A percentile compares a stretch with the other conserved stretches of the same genome.
phyloP scores from a whole-genome alignment of 2,888 invertebrate species.

The Pinctada fucata region DNA sequence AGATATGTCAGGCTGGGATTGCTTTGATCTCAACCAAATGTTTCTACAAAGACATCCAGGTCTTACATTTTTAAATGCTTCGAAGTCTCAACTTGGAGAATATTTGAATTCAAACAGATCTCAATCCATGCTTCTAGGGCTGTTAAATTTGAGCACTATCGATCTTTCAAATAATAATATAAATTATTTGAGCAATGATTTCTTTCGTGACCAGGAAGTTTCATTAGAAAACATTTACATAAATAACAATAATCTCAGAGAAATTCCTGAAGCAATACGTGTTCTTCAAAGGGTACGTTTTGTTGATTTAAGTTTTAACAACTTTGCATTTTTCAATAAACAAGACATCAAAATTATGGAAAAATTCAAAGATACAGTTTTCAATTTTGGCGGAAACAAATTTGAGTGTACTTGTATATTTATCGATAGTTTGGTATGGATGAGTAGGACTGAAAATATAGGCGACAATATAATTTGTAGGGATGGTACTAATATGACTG shows the following conservation, averaged over 20 bases:
- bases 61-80: not conserved
- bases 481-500: not conserved
- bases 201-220: not conserved
- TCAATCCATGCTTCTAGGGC: not conserved
- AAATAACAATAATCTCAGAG: not conserved
- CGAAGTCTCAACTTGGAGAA: not conserved
- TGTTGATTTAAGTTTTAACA: not conserved
- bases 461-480: not conserved
- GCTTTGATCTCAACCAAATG: not conserved
- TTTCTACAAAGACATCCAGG: not conserved
- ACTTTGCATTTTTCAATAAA: not conserved
- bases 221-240: not conserved
- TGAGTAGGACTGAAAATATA: not conserved
- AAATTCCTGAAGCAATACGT: not conserved
- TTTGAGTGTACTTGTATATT: not conserved
- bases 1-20: not conserved
- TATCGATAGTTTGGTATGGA: not conserved
- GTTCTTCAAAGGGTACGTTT: not conserved
- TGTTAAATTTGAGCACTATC: not conserved
- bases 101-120: not conserved
- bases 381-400: not conserved
- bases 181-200: not conserved
- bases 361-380: not conserved
- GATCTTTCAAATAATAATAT: not conserved
- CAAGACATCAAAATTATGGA: not conserved